phyloP scores from a whole-genome alignment of 2,888 invertebrate species.

The Ornithoptera alexandrae region DNA sequence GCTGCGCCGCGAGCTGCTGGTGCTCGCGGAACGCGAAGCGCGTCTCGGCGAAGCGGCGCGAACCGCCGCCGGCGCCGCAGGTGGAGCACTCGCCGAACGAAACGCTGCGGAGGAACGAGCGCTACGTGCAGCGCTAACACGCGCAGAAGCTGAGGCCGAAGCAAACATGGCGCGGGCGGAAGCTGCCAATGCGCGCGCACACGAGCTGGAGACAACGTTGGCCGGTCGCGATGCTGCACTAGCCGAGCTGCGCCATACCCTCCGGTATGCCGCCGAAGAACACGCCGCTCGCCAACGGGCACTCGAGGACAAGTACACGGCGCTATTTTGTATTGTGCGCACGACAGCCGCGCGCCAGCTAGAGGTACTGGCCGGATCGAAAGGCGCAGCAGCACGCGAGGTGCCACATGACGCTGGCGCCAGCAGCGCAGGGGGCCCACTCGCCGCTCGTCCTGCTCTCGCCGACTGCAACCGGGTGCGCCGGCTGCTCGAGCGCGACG shows the following conservation, averaged over 20 bases:
- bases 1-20: constrained; percentile 66
- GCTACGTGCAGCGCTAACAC: constrained; percentile 55
- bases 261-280: constrained; percentile 78
- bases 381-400: constrained; percentile 52
- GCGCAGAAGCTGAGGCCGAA: constrained; percentile 37
- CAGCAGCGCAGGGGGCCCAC: constrained; percentile 59
- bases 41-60: constrained; percentile 49
- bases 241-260: constrained; percentile 71
- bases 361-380: constrained; percentile 65
- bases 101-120: constrained; percentile 78
- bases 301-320: constrained; percentile 80
- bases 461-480: constrained; percentile 40
- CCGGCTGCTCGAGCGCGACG: constrained; percentile 37
- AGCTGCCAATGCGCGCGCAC: constrained; percentile 57
- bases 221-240: constrained; percentile 64
- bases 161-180: constrained; percentile 44
- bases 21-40: constrained; percentile 66
- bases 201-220: constrained; percentile 74
- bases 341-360: constrained; percentile 77
- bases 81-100: constrained; percentile 57
- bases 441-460: constrained; percentile 35
- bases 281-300: constrained; percentile 80
- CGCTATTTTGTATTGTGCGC: constrained; percentile 79
- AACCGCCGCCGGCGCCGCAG: constrained; percentile 34
- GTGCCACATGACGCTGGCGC: constrained; percentile 69